A percentile compares a stretch with the other conserved stretches of the same genome.
These are phyloP conservation scores for Schlechtendalia chinensis DNA, from an alignment of 1,140 invertebrate species.

Conservation along the genomic window DNA sequence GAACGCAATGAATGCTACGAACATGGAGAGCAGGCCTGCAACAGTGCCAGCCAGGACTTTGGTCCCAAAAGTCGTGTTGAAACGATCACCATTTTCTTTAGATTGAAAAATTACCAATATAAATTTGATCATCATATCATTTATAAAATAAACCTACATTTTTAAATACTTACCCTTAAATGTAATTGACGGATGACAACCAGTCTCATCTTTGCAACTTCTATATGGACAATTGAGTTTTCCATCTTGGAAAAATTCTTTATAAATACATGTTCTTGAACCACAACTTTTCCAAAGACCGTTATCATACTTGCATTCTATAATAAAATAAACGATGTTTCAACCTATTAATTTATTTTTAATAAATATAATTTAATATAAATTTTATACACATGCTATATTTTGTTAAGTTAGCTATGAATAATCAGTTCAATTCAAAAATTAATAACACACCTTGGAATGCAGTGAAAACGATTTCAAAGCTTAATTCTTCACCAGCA, in stretches of 20 bases:
- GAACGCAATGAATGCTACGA: constrained; percentile 55
- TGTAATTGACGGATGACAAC: constrained; percentile 43
- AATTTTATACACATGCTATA: too few relatives aligned
- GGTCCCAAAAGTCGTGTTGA: background rate
- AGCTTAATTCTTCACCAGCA: constrained; percentile 25
- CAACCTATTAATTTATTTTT: background rate
- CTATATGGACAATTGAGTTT: constrained; percentile 55
- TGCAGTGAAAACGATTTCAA: constrained; percentile 51
- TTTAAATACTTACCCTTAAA: constrained; percentile 8
- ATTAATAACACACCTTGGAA: constrained; percentile 26
- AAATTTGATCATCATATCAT: background rate
- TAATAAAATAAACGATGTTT: background rate
- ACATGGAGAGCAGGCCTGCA: constrained; percentile 54
- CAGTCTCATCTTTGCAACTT: constrained; percentile 54
- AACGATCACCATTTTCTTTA: constrained; percentile 33
- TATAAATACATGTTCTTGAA: constrained; percentile 53
- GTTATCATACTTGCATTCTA: constrained; percentile 50
- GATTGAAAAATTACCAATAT: background rate
- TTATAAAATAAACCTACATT: background rate
- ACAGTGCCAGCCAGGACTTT: constrained; percentile 52
- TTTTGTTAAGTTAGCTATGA: too few relatives aligned
- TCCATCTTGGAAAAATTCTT: constrained; percentile 54
- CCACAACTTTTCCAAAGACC: constrained; percentile 51
- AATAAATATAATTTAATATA: too few relatives aligned
- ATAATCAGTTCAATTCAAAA: too few relatives aligned